A percentile compares a stretch with the other conserved stretches of the same genome.
phyloP scores from a whole-genome alignment of 2,888 invertebrate genomes.

The Conistra vaccinii region DNA sequence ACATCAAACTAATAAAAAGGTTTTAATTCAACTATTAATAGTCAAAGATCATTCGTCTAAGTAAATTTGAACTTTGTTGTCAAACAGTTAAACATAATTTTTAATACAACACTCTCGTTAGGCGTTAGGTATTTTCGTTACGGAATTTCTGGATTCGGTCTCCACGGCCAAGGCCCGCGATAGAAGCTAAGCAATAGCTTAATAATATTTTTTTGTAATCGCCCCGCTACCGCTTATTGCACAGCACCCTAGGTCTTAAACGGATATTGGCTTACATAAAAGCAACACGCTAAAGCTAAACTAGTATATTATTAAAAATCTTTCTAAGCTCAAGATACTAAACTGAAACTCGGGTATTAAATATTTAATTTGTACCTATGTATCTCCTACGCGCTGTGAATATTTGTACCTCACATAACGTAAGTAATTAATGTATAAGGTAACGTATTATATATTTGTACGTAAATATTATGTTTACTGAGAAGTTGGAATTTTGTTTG shows the following conservation, averaged over 20 bases:
- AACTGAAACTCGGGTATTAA: slow-evolving; percentile 38
- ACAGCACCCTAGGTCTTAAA: slow-evolving; percentile 15
- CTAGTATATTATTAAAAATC: slow-evolving; percentile 45
- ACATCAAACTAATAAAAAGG: no score
- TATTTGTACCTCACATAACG: slow-evolving; percentile 23
- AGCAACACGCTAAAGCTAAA: slow-evolving; percentile 32
- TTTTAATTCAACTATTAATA: no score
- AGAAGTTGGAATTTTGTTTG: background rate
- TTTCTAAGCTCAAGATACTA: slow-evolving; percentile 25
- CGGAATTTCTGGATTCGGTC: no score
- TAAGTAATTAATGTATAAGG: slow-evolving; percentile 14
- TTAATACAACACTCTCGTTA: no score
- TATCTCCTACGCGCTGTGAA: background rate
- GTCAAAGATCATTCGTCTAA: no score
- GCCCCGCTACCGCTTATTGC: background rate
- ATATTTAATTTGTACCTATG: slow-evolving; percentile 38
- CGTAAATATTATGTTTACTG: slow-evolving; percentile 4
- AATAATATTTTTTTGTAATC: no score
- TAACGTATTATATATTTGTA: background rate
- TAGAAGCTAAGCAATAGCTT: no score
- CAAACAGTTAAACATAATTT: no score
- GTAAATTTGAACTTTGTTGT: no score
- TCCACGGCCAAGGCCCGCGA: no score
- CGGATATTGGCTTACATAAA: slow-evolving; percentile 53
- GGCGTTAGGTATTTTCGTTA: no score